Percentiles rank a stretch among this genome's conserved stretches.
Evolutionary conservation across 2,113 vertebrate species (phyloP).

Genomic region (Emydocephalus ijimae): DNA sequence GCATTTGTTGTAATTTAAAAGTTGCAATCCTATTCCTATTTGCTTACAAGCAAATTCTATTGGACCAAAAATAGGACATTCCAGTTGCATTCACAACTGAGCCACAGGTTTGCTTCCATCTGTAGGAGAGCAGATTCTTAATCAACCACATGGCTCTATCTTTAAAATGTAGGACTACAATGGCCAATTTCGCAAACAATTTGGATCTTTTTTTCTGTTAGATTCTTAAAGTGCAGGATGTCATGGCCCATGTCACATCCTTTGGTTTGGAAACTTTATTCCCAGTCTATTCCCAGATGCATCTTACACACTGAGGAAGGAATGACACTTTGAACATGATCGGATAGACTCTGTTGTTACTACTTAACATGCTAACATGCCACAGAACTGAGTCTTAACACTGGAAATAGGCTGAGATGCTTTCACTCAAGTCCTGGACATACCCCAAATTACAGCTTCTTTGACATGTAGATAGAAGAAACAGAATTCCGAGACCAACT

Average conservation of each 20-base stretch:
- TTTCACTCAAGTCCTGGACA: not conserved
- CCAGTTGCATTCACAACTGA: not conserved
- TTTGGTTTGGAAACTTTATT: not conserved
- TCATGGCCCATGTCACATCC: not conserved
- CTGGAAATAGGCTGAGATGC: not conserved
- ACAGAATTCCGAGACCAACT: not conserved
- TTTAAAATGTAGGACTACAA: not conserved
- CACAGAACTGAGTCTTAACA: not conserved
- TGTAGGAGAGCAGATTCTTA: not conserved
- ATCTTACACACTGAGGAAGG: not conserved
- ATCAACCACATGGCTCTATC: not conserved
- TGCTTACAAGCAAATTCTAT: not conserved
- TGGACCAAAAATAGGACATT: not conserved
- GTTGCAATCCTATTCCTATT: not conserved
- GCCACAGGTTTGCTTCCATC: not conserved
- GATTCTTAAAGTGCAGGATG: not conserved
- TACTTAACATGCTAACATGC: not conserved
- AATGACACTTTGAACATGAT: not conserved
- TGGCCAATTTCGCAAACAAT: not conserved
- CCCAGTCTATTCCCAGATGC: not conserved
- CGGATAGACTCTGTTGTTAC: not conserved
- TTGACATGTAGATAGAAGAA: not conserved
- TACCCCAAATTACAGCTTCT: not conserved
- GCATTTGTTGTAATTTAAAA: not conserved
- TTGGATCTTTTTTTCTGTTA: not conserved